Evolutionary conservation across 2,113 vertebrate genomes (phyloP), one percentile per base, ranked within the genome.

Genomic region (Prietella phreatophila): DNA sequence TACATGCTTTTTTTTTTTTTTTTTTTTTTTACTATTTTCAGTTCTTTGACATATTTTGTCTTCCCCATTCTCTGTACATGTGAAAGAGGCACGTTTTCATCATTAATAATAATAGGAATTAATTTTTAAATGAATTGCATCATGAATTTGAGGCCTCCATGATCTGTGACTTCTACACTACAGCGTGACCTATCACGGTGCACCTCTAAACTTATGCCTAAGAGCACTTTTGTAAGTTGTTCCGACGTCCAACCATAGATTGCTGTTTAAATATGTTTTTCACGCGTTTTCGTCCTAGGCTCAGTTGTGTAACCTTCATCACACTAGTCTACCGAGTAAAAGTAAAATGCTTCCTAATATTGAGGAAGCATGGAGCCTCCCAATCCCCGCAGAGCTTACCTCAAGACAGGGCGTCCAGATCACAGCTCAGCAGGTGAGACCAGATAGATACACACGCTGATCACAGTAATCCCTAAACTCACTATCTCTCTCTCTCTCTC

Each of bases 341-440:
- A 98, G 96, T 97, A 99, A 99, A 98, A 98, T 99, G 97, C 98
- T 99, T 98, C 98, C 98, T 97, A 99, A 97, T 98, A 99, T 99
- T 97, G 98, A 99, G 97, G 98, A 99, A 97, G 98, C 98, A 60
- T 99, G 98, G 98, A 99, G 98, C 97, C 97, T 99, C 93, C 98
- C 98, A 96, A 99, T 99, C 94, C 98, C 98, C 94, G 98, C 98
- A 97, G 98, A 99, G 96, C 98, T 99, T 97, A 99, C 98, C 94
- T 99, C 98, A 96, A 98, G 98, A 95, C 98, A 99, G 97, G 97
- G 98, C 96, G 96, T 97, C 97, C 95, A 98, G 97, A 98, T 97
- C 97, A 96, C 97, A 95, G 96, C 97, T 94, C 97, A 97, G 97
- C 98, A 99, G 98, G 98, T 99, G 97, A 99, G 97, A 97, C 96